Evolutionary conservation across 1,140 invertebrate species (phyloP).

Genomic region (Drosophila mayri): DNA sequence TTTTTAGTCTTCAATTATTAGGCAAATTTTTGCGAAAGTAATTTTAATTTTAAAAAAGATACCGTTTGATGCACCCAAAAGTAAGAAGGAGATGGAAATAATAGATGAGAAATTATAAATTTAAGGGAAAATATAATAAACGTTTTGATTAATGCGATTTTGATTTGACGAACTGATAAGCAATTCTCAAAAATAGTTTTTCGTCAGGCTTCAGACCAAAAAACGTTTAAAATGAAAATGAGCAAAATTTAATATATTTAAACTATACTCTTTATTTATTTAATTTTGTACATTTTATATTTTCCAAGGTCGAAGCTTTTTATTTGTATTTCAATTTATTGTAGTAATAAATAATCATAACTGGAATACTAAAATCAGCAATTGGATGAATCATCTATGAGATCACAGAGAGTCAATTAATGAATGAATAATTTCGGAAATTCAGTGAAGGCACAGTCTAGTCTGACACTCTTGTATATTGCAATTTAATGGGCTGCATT

Average conservation of each 20-base stretch:
- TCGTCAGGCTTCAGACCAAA: no score
- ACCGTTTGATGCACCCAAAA: constrained; percentile 51
- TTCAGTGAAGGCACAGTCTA: background rate
- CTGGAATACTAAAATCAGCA: background rate
- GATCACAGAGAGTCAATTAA: constrained; percentile 32
- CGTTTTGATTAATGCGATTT: background rate
- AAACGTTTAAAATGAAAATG: no score
- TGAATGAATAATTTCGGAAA: constrained; percentile 27
- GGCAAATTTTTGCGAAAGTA: constrained; percentile 80
- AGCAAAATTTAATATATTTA: background rate
- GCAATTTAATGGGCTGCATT: constrained; percentile 24
- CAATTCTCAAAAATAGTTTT: no score
- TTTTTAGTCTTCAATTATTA: constrained; percentile 73
- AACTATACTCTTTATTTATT: background rate
- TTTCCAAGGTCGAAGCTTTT: background rate
- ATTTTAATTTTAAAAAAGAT: constrained; percentile 9
- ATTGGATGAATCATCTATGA: constrained; percentile 41
- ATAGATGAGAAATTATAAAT: background rate
- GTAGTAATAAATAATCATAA: background rate
- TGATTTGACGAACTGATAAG: no score
- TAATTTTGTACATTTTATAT: background rate
- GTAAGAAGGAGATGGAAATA: background rate
- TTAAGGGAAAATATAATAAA: background rate
- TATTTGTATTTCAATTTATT: background rate
- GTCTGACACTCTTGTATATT: constrained; percentile 12